A percentile compares a stretch with the other conserved stretches of the same genome.
Conservation (phyloP, 2,113 vertebrate genomes). For the Mus musculus region DNA sequence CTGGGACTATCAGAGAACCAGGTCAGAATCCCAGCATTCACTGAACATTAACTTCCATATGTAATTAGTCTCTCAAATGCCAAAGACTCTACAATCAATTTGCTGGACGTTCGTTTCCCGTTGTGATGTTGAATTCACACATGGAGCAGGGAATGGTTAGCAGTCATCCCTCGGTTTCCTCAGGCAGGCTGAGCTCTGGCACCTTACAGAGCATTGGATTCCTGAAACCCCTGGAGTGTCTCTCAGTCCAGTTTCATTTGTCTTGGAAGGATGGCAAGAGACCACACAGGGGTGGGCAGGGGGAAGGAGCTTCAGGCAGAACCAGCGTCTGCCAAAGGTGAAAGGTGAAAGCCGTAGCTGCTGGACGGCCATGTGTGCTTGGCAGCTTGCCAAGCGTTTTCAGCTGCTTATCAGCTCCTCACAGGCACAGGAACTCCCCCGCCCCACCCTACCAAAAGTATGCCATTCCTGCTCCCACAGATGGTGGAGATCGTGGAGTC, state of each 20-base stretch:
- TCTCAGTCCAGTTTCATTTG: not conserved
- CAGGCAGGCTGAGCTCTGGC: not conserved
- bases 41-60: rapidly evolving
- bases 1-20: rapidly evolving
- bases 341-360: not conserved
- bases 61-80: not conserved
- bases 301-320: not conserved
- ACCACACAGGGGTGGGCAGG: not conserved
- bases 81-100: rapidly evolving
- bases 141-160: not conserved
- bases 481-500: not conserved
- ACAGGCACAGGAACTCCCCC: not conserved
- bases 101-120: not conserved
- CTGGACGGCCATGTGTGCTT: not conserved
- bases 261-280: not conserved
- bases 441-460: rapidly evolving
- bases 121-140: rapidly evolving
- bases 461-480: too few relatives aligned
- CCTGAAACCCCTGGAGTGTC: not conserved
- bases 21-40: rapidly evolving
- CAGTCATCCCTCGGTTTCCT: rapidly evolving
- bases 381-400: not conserved
- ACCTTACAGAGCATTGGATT: not conserved
- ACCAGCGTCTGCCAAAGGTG: not conserved
- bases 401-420: not conserved